These are phyloP conservation scores for Oopsacas minuta DNA, from an alignment of 37 sponge, comb jelly and placozoan genomes.

Conservation along the genomic window DNA sequence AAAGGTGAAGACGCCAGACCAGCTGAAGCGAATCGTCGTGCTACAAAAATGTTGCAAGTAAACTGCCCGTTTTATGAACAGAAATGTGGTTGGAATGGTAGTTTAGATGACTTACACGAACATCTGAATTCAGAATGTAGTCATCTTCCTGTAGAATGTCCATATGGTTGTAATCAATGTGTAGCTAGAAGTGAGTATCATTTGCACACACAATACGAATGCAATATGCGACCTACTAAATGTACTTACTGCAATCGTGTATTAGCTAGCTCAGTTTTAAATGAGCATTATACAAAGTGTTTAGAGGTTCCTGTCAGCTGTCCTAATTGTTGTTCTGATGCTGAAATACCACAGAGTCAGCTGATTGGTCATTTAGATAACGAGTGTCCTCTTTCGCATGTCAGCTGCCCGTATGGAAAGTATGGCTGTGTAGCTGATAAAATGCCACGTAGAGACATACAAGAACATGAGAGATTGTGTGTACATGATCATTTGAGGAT, in stretches of 20 bases:
- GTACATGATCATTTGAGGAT: not conserved
- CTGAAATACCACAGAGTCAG: not conserved
- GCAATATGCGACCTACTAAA: conserved; percentile 2
- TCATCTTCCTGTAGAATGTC: not conserved
- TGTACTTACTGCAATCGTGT: not conserved
- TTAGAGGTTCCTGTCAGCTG: not conserved
- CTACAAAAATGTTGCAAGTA: not conserved
- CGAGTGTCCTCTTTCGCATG: not conserved
- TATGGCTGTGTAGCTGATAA: not conserved
- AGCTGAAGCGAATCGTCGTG: not conserved
- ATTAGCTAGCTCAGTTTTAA: not conserved
- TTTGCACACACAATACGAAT: not conserved
- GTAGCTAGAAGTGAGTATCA: not conserved
- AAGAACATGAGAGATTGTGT: not conserved
- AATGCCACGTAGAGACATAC: not conserved
- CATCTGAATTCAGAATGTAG: not conserved
- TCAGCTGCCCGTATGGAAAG: not conserved
- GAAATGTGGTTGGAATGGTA: not conserved
- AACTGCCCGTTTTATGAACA: not conserved
- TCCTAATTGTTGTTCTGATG: not conserved
- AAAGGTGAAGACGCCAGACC: not conserved
- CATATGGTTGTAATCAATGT: not conserved
- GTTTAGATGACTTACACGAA: not conserved
- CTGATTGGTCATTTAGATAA: not conserved
- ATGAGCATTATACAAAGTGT: conserved; percentile 8